Evolutionary conservation across 2,113 vertebrate genomes (phyloP).

Genomic region (Ardeotis arabs): DNA sequence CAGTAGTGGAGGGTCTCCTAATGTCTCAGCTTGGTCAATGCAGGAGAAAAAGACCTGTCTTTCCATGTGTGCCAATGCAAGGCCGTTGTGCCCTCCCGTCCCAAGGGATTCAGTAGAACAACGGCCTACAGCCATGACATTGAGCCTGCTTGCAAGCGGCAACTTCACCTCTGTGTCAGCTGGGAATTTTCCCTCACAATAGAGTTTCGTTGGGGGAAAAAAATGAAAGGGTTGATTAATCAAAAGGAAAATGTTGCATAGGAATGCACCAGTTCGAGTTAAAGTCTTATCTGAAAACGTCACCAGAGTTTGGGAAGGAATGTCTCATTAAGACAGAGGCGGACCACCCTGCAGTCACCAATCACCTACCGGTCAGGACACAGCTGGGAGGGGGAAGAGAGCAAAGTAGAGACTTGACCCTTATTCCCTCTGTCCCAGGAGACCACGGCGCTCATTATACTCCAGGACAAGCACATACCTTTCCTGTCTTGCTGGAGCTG

Average conservation of each 20-base stretch:
- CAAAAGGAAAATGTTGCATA: background rate
- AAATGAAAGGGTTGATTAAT: background rate
- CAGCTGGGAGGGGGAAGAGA: background rate
- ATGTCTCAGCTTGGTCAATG: background rate
- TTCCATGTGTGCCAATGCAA: background rate
- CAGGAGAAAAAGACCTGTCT: background rate
- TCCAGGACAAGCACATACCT: background rate
- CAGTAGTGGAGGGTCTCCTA: background rate
- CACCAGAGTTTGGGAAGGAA: constrained; percentile 7
- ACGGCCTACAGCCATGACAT: background rate
- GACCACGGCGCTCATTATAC: accelerated
- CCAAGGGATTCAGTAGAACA: background rate
- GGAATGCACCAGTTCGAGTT: background rate
- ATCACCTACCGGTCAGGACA: background rate
- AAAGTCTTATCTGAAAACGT: constrained; percentile 28
- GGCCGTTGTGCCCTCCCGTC: background rate
- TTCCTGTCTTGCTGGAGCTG: background rate
- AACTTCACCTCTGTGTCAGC: background rate
- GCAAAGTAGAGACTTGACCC: background rate
- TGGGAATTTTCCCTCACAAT: background rate
- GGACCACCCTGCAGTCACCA: constrained; percentile 38
- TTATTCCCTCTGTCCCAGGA: background rate
- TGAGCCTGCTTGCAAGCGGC: background rate
- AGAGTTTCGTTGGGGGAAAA: background rate
- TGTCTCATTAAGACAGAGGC: background rate